Base-by-base conservation (phyloP, 2,797 vertebrate genomes). In the Artibeus jamaicensis region DNA sequence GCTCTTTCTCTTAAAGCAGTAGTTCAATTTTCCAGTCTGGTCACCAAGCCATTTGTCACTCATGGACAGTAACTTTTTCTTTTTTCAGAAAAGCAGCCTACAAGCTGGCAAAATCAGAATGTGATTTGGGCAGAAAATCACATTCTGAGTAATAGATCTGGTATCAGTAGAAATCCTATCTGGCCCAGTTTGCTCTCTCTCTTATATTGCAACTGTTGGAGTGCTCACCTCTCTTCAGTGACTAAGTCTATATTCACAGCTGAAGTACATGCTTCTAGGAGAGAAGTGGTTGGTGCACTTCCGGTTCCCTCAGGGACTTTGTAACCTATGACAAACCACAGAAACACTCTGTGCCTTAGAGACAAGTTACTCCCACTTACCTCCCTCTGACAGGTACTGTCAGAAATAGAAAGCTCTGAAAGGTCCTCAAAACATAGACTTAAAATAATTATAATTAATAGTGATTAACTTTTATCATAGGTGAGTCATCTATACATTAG, bases 381-480 rank as follows among this genome's bases (percentile, higher is more conserved):
- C 68, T 94, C n/a, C 46, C 24, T 94, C 93, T 96, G 92, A 91
- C 91, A 95, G 73, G 62, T 46, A 73, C 84, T 97, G 90, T 96
- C 89, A 93, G 68, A 90, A 59, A 70, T 87, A 70, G 81, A 94
- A 96, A 85, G 67, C 21, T 90, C 94, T 86, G 21, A 74, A 95
- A 97, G 74, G 65, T 79, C 84, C 50, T 94, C 77, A 71, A 93
- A 94, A 92, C n/a, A 82, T 9, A 93, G 79, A 86, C n/a, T 91
- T 93, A 90, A 95, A 96, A 81, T 96, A 89, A 97, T 93, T 98
- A 96, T 65, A 91, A 96, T 83, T 97, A 97, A 96, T 89, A 79
- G 95, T 90, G 93, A 97, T 97, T 96, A 95, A 55, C 77, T 96
- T 77, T 77, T 85, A 48, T 95, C 83, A 93, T 6, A 44, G 57